Percentiles rank a stretch among this genome's conserved stretches.
Evolutionary conservation across 2,113 vertebrate species (phyloP).

Genomic region (Amphilophus citrinellus): DNA sequence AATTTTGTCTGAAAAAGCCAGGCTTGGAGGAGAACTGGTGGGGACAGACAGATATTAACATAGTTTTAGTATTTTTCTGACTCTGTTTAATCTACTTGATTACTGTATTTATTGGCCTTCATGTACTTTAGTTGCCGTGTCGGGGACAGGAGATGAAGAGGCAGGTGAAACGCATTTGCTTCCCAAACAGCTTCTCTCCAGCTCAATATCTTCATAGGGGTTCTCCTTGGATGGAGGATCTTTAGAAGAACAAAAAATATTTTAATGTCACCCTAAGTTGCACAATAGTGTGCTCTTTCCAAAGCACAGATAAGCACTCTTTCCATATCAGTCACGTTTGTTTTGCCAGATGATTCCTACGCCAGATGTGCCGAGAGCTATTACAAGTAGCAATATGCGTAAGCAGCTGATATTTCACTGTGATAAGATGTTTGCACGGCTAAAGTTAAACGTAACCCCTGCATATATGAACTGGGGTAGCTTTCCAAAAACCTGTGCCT

Average conservation of each 20-base stretch:
- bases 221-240: slow-evolving; percentile 96
- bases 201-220: slow-evolving; percentile 96
- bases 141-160: slow-evolving; percentile 85
- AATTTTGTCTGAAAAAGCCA: slow-evolving; percentile 92
- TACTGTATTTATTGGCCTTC: background rate
- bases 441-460: slow-evolving; percentile 46
- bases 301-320: slow-evolving; percentile 36
- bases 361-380: slow-evolving; percentile 64
- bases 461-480: slow-evolving; percentile 29
- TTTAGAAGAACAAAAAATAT: slow-evolving; percentile 65
- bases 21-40: slow-evolving; percentile 85
- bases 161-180: slow-evolving; percentile 89
- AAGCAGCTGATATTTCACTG: slow-evolving; percentile 51
- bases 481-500: slow-evolving; percentile 37
- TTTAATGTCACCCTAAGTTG: slow-evolving; percentile 9
- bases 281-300: slow-evolving; percentile 10
- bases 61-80: background rate
- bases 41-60: background rate
- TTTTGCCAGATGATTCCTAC: slow-evolving; percentile 56
- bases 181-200: slow-evolving; percentile 89
- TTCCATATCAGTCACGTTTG: slow-evolving; percentile 55
- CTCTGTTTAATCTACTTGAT: background rate
- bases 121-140: slow-evolving; percentile 90
- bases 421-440: slow-evolving; percentile 43
- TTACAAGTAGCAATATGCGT: slow-evolving; percentile 35